Conservation (phyloP, 1,140 invertebrate genomes). For the Medauroidea extradentata region DNA sequence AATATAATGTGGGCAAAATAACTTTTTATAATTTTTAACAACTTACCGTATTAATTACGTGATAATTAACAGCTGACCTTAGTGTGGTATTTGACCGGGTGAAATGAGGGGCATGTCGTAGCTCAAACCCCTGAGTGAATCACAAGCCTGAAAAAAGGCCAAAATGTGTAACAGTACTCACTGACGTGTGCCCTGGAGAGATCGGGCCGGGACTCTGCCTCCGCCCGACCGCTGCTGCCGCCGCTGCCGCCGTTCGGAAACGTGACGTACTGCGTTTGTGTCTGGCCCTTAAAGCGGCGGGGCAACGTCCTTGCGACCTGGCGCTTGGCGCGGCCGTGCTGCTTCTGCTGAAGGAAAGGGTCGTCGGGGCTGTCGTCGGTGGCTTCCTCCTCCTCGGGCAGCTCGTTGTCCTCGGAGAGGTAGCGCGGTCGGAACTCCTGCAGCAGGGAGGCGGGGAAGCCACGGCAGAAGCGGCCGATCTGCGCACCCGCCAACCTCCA, state of each 20-base stretch:
- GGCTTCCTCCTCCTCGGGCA: slow-evolving; percentile 32
- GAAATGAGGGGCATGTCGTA: no score
- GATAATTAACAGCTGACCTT: no score
- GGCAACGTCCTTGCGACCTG: background rate
- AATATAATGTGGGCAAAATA: no score
- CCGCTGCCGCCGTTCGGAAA: slow-evolving; percentile 50
- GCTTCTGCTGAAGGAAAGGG: no score
- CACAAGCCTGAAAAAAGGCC: slow-evolving; percentile 53
- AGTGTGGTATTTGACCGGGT: no score
- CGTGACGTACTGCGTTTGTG: slow-evolving; percentile 75
- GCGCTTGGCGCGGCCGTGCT: background rate
- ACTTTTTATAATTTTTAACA: no score
- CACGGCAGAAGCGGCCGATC: slow-evolving; percentile 38
- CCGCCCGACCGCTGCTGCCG: slow-evolving; percentile 66
- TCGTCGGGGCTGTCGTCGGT: slow-evolving; percentile 7
- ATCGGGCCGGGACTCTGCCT: slow-evolving; percentile 67
- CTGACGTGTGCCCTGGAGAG: slow-evolving; percentile 70
- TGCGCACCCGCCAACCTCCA: slow-evolving; percentile 36
- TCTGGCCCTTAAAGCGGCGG: slow-evolving; percentile 60
- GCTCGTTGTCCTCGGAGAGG: slow-evolving; percentile 23
- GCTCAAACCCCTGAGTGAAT: no score
- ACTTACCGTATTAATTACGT: no score
- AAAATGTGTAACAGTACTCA: slow-evolving; percentile 47
- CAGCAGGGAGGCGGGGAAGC: slow-evolving; percentile 28
- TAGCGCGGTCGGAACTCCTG: slow-evolving; percentile 18